A percentile compares a stretch with the other conserved stretches of the same genome.
Conservation (phyloP, 2,797 vertebrate species). For the Myoxocephalus aenaeus region DNA sequence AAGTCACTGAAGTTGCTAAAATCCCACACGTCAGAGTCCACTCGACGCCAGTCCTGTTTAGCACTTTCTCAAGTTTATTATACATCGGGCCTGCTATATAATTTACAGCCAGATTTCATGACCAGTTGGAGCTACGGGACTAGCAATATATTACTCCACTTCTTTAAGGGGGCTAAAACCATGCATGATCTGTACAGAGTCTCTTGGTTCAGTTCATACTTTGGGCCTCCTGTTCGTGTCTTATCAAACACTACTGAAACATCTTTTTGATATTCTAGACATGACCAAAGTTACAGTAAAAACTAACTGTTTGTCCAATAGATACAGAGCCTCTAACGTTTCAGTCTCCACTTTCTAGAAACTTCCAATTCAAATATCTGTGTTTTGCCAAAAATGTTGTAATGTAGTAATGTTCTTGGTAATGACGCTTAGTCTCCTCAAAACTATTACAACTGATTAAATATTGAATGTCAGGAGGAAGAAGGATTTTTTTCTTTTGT, state of each 20-base stretch:
- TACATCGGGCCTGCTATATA: slow-evolving; percentile 35
- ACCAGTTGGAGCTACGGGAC: slow-evolving; percentile 38
- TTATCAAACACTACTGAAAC: slow-evolving; percentile 12
- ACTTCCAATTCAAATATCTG: background rate
- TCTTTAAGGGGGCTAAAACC: slow-evolving; percentile 44
- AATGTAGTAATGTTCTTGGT: background rate
- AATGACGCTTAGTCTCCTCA: background rate
- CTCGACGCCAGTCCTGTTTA: slow-evolving; percentile 25
- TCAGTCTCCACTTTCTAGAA: background rate
- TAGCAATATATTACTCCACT: slow-evolving; percentile 16
- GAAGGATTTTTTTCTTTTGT: background rate
- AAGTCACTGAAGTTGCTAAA: slow-evolving; percentile 35
- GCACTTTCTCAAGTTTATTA: slow-evolving; percentile 41
- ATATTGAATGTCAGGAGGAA: slow-evolving; percentile 11
- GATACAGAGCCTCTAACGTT: background rate
- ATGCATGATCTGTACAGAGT: slow-evolving; percentile 70
- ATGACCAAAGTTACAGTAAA: slow-evolving; percentile 1
- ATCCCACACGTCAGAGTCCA: slow-evolving; percentile 37
- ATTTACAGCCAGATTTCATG: slow-evolving; percentile 50
- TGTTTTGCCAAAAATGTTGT: background rate
- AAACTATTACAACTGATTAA: slow-evolving; percentile 25
- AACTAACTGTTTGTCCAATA: background rate
- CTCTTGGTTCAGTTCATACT: slow-evolving; percentile 16
- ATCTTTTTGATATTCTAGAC: slow-evolving; percentile 11
- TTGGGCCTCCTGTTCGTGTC: background rate